Conservation (phyloP, 2,888 invertebrate genomes). For the Tuta absoluta region DNA sequence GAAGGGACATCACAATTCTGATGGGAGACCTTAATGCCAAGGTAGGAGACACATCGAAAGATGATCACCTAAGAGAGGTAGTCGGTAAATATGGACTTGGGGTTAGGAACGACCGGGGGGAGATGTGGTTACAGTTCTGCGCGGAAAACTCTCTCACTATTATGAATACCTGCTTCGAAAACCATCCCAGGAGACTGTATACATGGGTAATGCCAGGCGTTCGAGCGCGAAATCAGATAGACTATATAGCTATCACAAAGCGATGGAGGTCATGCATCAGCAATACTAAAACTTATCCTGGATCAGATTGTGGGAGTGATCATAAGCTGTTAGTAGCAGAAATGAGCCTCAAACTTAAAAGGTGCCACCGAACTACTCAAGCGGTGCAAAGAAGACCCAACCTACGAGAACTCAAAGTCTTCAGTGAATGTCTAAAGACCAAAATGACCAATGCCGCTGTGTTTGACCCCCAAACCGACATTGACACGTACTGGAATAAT, state of each 20-base stretch:
- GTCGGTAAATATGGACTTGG: constrained; percentile 29
- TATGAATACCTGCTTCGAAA: not conserved
- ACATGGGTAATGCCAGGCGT: constrained; percentile 30
- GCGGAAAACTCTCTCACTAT: not conserved
- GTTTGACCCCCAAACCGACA: not conserved
- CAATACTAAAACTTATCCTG: not conserved
- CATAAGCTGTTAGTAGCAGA: not conserved
- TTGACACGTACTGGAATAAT: not conserved
- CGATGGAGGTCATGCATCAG: not conserved
- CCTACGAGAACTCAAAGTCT: too few species aligned
- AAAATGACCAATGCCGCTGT: not conserved
- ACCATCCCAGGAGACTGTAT: not conserved
- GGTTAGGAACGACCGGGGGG: not conserved
- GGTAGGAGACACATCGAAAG: constrained; percentile 28
- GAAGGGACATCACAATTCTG: constrained; percentile 27
- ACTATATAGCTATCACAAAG: constrained; percentile 23
- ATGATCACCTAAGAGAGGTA: constrained; percentile 19
- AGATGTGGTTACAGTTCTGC: constrained; percentile 2
- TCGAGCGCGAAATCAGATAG: constrained; percentile 28
- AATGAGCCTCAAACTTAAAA: not conserved
- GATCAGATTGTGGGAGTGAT: not conserved
- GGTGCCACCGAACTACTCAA: not conserved
- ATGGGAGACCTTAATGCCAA: constrained; percentile 34
- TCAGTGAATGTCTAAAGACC: not conserved
- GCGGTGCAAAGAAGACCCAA: not conserved